Conservation (phyloP, 2,113 vertebrate species). For the Macroglossus sobrinus region DNA sequence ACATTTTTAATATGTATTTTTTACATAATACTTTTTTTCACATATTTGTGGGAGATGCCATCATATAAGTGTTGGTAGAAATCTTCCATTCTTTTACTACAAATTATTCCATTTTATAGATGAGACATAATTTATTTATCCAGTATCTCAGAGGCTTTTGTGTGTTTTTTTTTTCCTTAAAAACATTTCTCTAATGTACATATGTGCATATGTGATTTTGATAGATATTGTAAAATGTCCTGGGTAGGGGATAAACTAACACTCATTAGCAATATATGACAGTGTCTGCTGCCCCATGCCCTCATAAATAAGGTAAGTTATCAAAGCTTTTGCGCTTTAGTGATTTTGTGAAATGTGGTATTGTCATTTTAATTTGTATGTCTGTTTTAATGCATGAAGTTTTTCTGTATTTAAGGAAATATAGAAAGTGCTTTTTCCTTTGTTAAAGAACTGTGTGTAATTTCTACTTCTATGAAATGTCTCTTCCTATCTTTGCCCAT, state of each 20-base stretch:
- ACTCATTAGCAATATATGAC: background rate
- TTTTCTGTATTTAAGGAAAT: background rate
- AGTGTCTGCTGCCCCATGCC: background rate
- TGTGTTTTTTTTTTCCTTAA: background rate
- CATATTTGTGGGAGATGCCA: background rate
- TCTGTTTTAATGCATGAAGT: background rate
- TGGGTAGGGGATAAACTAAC: background rate
- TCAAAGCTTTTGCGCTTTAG: background rate
- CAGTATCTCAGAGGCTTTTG: background rate
- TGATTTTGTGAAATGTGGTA: background rate
- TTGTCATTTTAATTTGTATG: background rate
- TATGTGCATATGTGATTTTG: background rate
- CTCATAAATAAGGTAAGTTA: background rate
- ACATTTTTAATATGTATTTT: background rate
- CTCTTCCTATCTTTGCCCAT: background rate
- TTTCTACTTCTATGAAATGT: background rate
- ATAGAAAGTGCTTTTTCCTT: background rate
- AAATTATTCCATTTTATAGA: constrained; percentile 15
- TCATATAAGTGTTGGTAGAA: background rate
- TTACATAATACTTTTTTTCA: background rate
- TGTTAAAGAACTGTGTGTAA: background rate
- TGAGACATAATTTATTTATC: background rate
- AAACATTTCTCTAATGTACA: background rate
- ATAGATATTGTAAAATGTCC: background rate
- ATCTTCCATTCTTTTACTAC: background rate